Evolutionary conservation across 1,140 invertebrate genomes (phyloP).

Genomic region (Zaprionus capensis): DNA sequence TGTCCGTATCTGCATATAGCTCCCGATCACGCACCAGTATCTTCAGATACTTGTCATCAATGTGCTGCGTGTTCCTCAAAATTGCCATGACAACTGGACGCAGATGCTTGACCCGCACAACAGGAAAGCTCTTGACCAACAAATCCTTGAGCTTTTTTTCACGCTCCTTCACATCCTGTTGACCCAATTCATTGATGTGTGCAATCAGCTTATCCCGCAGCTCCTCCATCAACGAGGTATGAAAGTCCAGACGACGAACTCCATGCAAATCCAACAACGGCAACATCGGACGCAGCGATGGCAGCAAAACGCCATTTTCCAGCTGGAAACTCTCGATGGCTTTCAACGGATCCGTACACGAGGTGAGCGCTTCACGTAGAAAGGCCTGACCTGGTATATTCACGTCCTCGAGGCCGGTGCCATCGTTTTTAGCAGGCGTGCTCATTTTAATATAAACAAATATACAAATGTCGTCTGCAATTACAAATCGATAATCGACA

Average conservation of each 20-base stretch:
- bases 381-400: conserved; percentile 96
- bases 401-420: conserved; percentile 91
- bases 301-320: conserved; percentile 96
- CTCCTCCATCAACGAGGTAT: conserved; percentile 97
- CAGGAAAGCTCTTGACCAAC: conserved; percentile 96
- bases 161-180: conserved; percentile 90
- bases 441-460: conserved; percentile 48
- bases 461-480: background rate
- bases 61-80: conserved; percentile 96
- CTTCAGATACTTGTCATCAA: conserved; percentile 96
- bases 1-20: conserved; percentile 97
- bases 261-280: conserved; percentile 97
- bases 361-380: conserved; percentile 95
- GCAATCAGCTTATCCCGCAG: conserved; percentile 94
- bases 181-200: conserved; percentile 95
- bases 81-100: conserved; percentile 97
- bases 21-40: conserved; percentile 95
- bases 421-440: conserved; percentile 76
- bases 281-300: conserved; percentile 96
- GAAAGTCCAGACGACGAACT: conserved; percentile 95
- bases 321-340: conserved; percentile 98
- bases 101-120: conserved; percentile 95
- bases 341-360: conserved; percentile 97
- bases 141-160: conserved; percentile 96
- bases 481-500: conserved; percentile 8